These are phyloP conservation scores for Trichomalopsis sarcophagae DNA, from an alignment of 1,140 invertebrate species.

Conservation along the genomic window DNA sequence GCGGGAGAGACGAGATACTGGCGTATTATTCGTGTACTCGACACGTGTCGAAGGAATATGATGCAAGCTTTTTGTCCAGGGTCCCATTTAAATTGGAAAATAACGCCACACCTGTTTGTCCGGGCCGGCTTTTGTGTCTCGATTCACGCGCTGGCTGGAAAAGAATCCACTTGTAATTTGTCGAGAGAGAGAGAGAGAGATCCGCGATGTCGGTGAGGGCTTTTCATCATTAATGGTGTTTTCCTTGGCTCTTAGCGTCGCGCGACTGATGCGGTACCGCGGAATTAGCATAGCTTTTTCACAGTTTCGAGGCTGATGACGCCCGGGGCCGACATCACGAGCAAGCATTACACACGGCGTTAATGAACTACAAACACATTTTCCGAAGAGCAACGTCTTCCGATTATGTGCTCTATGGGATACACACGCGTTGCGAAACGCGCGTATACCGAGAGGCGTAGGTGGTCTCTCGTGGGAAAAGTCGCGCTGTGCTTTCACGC, in stretches of 20 bases:
- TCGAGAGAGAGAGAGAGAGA: neutral
- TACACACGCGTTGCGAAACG: neutral
- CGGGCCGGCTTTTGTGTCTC: neutral
- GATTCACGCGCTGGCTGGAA: neutral
- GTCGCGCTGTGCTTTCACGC: no score
- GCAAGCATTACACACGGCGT: conserved; percentile 21
- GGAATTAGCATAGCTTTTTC: conserved; percentile 31
- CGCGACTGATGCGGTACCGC: neutral
- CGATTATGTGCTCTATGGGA: neutral
- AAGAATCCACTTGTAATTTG: neutral
- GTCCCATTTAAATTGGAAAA: neutral
- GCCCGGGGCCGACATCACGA: neutral
- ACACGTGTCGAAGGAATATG: neutral
- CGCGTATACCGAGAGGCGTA: neutral
- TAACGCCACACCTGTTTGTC: neutral
- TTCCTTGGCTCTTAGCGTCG: conserved; percentile 41
- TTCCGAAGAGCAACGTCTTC: neutral
- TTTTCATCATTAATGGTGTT: conserved; percentile 47
- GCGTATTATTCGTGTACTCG: no score
- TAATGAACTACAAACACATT: conserved; percentile 45
- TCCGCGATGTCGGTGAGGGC: neutral
- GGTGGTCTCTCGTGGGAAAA: neutral
- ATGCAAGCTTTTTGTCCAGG: neutral
- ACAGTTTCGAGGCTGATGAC: conserved; percentile 26
- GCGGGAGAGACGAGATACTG: no score